Evolutionary conservation across 2,888 invertebrate genomes (phyloP), one percentile per base, ranked within the genome.

Genomic region (Cataglyphis albicans): DNA sequence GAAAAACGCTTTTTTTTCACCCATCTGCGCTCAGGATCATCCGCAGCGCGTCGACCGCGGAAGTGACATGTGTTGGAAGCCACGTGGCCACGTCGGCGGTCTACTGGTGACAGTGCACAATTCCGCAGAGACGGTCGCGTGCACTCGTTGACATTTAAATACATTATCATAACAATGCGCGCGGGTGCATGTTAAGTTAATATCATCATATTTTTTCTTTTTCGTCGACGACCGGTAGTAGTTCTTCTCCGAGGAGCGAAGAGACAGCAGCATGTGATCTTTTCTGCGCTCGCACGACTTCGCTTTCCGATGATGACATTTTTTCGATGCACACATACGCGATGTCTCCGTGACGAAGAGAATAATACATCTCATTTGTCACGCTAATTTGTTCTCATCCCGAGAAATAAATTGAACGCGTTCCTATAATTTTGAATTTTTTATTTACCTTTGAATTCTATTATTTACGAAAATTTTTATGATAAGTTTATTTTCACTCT

Each of bases 151-250:
- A 93, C 92, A 93, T 93, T 93, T 93, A 92, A 93, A 93, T 93
- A 92, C 91, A 93, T 93, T 93, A 93, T 93, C 93, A 93, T 93
- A 93, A 93, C 92, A 93, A 93, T 93, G 93, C 91, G 84, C 84
- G 87, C 90, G 93, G 91, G 89, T 93, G 90, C 93, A 93, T 92
- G 91, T 92, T 89, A 89, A 91, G 92, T 92, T 92, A 92, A 93
- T 93, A 91, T 91, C 90, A 87, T 91, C 86, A 87, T 91, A 90
- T 91, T 90, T 90, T 75, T 86, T 84, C 85, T 75, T 87, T 72
- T 35, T 59, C 72, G 57, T 57, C 41, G 76, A 38, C 73, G 12
- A 18, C 80, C 83, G 80, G 63, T 87, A 85, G 86, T 87, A 89
- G 90, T 84, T 84, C 73, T 73, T 65, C 35, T 29, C 15, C 25